Conservation (phyloP, 2,888 invertebrate genomes). For the Trissolcus brochymenae region DNA sequence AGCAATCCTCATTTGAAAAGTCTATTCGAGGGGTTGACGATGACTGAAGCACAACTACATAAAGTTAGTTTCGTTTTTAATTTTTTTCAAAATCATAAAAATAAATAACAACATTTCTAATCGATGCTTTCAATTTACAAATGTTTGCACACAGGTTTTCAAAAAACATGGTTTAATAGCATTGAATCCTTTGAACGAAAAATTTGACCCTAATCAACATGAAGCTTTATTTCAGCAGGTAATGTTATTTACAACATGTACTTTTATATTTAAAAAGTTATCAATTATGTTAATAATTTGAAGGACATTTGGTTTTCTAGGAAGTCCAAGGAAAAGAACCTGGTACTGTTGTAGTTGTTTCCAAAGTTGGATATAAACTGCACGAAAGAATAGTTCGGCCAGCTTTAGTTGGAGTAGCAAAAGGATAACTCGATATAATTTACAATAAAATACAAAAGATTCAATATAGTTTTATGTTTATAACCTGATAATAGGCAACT, state of each 20-base stretch:
- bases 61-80: conserved; percentile 73
- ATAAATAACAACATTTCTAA: not conserved
- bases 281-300: not conserved
- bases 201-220: conserved; percentile 97
- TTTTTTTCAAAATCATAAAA: not conserved
- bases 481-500: conserved; percentile 1
- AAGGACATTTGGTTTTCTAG: conserved; percentile 72
- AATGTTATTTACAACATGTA: conserved; percentile 42
- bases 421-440: conserved; percentile 74
- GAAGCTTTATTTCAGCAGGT: conserved; percentile 97
- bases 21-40: conserved; percentile 90
- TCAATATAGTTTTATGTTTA: conserved; percentile 10
- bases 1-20: conserved; percentile 88
- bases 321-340: conserved; percentile 87
- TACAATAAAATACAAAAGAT: conserved; percentile 7
- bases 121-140: conserved; percentile 6
- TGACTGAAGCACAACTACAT: conserved; percentile 91
- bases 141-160: conserved; percentile 82
- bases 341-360: conserved; percentile 93
- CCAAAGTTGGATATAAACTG: conserved; percentile 96
- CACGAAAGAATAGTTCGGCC: conserved; percentile 96
- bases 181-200: conserved; percentile 93
- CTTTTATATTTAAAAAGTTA: not conserved
- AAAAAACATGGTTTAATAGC: conserved; percentile 91
- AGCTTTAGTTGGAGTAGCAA: conserved; percentile 96